Evolutionary conservation across 2,113 vertebrate genomes (phyloP), one percentile per base, ranked within the genome.

Genomic region (Lophius piscatorius): DNA sequence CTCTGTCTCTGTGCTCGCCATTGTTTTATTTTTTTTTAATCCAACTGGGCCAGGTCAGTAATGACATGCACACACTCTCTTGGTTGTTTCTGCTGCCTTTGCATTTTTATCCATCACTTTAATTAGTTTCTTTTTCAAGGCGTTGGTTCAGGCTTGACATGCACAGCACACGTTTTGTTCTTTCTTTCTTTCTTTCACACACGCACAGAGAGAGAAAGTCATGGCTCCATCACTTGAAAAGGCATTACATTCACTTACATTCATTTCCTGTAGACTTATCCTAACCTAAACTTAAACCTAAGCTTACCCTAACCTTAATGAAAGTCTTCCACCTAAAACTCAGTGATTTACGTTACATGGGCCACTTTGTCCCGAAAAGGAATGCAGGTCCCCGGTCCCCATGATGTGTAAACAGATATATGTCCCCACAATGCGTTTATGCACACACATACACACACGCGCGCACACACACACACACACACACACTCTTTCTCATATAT

Each of bases 111-210:
- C 63, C 31, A 22, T 79, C 59, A 82, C 78, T 88, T 90, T 84
- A 89, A 89, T 88, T 86, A 86, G 69, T 80, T 81, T 70, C 63
- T 85, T 72, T 88, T 84, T 84, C 49, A 81, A 84, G 74, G 73
- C 73, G 51, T 78, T 70, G 63, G 75, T 82, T 63, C 46, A 31
- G 47, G 63, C 47, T 69, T 76, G 59, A 69, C 74, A 68, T 65
- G 51, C 69, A 28, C 61, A 38, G 40, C 29, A 45, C 40, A 58
- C 38, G n/a, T 51, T 28, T 9, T 18, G 1, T 28, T 14, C 11
- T 35, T 13, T 14, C 21, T 34, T 18, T 29, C 7, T 35, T 31
- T 10, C 49, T 12, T 13, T 41, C 31, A 72, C 1, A 17, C 41
- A 40, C 44, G 47, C 16, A 20, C 4, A 1, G 44, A 47, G 26